phyloP scores from a whole-genome alignment of 2,888 invertebrate genomes.

The Peribatodes rhomboidaria region DNA sequence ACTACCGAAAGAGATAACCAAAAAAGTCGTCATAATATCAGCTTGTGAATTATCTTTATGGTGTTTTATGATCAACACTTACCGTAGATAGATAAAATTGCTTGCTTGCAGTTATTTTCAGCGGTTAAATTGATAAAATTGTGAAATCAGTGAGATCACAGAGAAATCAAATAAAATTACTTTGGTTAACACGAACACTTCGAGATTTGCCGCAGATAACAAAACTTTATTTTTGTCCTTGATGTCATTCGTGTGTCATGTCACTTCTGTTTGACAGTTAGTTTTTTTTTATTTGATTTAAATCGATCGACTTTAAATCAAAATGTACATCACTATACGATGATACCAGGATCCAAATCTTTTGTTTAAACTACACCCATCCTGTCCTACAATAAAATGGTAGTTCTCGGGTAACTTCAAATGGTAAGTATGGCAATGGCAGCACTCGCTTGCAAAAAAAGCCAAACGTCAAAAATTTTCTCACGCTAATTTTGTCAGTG shows the following conservation, averaged over 20 bases:
- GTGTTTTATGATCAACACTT: constrained; percentile 9
- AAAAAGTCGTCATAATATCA: not conserved
- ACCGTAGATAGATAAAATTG: constrained; percentile 7
- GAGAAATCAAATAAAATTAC: constrained; percentile 43
- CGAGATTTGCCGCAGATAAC: not conserved
- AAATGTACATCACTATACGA: too few species aligned
- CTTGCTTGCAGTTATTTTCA: not conserved
- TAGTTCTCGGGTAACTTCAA: not conserved
- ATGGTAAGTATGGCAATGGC: not conserved
- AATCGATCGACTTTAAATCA: too few species aligned
- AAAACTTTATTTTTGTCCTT: not conserved
- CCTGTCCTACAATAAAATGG: not conserved
- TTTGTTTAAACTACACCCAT: too few species aligned
- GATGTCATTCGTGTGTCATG: not conserved
- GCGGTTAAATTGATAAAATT: constrained; percentile 1
- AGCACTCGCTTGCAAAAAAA: constrained; percentile 3
- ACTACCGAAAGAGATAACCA: constrained; percentile 10
- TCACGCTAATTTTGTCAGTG: constrained; percentile 53
- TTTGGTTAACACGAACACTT: constrained; percentile 33
- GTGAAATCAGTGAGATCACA: constrained; percentile 10
- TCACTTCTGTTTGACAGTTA: too few species aligned
- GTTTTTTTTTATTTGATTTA: too few species aligned
- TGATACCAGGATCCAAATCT: too few species aligned
- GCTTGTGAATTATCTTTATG: not conserved
- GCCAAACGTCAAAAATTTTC: constrained; percentile 56